These are phyloP conservation scores for Rhegmatorhina hoffmannsi DNA, from an alignment of 2,113 vertebrate species.

Conservation along the genomic window DNA sequence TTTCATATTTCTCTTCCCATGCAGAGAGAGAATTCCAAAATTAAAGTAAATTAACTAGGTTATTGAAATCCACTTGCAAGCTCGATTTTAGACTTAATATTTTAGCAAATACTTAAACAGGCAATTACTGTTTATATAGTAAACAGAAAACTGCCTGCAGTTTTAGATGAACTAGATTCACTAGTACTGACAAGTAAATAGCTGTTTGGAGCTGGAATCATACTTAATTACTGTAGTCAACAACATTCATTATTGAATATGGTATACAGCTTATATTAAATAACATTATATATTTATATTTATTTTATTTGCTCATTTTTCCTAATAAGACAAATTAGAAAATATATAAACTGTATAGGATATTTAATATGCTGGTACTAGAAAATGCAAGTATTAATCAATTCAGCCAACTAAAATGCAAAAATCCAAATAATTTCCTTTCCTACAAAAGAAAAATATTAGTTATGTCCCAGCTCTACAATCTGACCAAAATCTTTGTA, in stretches of 20 bases:
- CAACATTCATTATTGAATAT: conserved; percentile 17
- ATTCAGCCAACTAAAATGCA: background rate
- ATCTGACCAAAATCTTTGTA: background rate
- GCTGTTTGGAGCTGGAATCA: background rate
- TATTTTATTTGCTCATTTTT: background rate
- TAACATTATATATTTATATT: background rate
- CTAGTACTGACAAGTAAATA: conserved; percentile 33
- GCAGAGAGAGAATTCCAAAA: conserved; percentile 56
- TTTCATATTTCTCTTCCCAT: conserved; percentile 46
- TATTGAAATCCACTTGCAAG: conserved; percentile 52
- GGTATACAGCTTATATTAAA: background rate
- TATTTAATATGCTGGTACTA: background rate
- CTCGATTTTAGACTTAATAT: conserved; percentile 56
- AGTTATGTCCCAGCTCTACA: background rate
- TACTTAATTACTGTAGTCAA: conserved; percentile 40
- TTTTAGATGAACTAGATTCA: conserved; percentile 14
- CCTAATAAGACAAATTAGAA: background rate
- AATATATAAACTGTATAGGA: background rate
- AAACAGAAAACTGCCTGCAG: conserved; percentile 26
- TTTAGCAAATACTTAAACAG: conserved; percentile 38
- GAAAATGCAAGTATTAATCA: background rate
- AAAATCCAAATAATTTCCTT: background rate
- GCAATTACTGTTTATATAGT: conserved; percentile 34
- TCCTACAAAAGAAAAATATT: background rate
- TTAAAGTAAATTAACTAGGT: conserved; percentile 62